These are phyloP conservation scores for Octopus bimaculoides DNA, from an alignment of 1,140 invertebrate genomes.

Conservation along the genomic window DNA sequence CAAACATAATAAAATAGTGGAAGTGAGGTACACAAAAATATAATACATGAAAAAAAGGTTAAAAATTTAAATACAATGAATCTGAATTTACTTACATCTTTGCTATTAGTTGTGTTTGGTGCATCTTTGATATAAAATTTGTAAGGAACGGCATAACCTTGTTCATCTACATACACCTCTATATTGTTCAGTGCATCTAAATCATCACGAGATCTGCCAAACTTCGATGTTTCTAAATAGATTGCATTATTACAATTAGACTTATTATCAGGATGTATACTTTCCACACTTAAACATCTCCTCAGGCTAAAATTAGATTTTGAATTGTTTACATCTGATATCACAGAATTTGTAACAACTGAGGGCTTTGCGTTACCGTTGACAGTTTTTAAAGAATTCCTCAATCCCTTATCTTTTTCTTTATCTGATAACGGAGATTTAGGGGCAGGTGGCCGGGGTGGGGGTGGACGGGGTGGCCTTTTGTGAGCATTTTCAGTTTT, in stretches of 20 bases:
- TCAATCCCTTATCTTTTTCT: neutral
- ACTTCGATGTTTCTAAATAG: slow-evolving; percentile 11
- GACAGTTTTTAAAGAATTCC: too few species aligned
- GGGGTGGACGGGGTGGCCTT: slow-evolving; percentile 26
- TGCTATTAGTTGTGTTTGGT: neutral
- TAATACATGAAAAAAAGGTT: too few species aligned
- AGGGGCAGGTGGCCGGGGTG: slow-evolving; percentile 18
- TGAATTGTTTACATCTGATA: neutral
- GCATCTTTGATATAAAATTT: slow-evolving; percentile 24
- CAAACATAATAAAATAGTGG: too few species aligned
- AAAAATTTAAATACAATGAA: too few species aligned
- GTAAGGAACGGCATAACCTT: slow-evolving; percentile 40
- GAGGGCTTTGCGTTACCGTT: neutral
- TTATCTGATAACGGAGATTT: neutral
- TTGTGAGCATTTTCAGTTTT: slow-evolving; percentile 10
- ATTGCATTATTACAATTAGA: neutral
- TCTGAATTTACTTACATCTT: neutral
- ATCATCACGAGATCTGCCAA: slow-evolving; percentile 19
- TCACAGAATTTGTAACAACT: neutral
- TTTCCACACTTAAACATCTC: slow-evolving; percentile 32
- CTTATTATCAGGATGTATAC: slow-evolving; percentile 17
- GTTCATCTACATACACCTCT: slow-evolving; percentile 33
- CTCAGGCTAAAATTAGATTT: slow-evolving; percentile 9
- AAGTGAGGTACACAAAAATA: too few species aligned
- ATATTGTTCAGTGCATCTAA: slow-evolving; percentile 11